Conservation (phyloP, 2,888 invertebrate genomes). For the Tachina fera region DNA sequence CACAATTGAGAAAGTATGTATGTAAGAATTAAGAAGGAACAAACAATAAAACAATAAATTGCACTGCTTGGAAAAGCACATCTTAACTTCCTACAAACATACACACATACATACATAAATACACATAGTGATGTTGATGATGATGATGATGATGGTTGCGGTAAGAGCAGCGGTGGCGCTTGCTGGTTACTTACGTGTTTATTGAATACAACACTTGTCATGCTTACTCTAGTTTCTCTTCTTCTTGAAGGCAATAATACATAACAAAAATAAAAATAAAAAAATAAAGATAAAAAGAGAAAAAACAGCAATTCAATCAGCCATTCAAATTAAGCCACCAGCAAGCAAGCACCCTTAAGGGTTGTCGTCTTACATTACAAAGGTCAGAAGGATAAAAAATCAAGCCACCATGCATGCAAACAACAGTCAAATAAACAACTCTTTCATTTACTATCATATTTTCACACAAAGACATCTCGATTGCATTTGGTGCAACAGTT, state of each 20-base stretch:
- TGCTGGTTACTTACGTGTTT: constrained; percentile 28
- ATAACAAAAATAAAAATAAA: constrained; percentile 20
- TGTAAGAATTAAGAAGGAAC: constrained; percentile 42
- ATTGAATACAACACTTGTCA: constrained; percentile 57
- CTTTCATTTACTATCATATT: constrained; percentile 70
- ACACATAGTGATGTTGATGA: not conserved
- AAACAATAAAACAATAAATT: constrained; percentile 59
- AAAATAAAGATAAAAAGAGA: not conserved
- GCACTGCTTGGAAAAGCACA: constrained; percentile 59
- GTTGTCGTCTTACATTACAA: constrained; percentile 58
- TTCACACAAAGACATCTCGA: constrained; percentile 60
- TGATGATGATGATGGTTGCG: constrained; percentile 4
- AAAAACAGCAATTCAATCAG: constrained; percentile 35
- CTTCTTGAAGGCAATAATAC: constrained; percentile 26
- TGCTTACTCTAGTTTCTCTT: constrained; percentile 44
- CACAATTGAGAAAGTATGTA: constrained; percentile 51
- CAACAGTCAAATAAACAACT: constrained; percentile 73
- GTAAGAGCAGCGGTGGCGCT: constrained; percentile 9
- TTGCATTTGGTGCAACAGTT: constrained; percentile 76
- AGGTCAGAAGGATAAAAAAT: constrained; percentile 2
- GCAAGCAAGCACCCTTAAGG: constrained; percentile 57
- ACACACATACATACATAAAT: not conserved
- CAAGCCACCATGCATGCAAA: constrained; percentile 31
- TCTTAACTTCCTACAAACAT: constrained; percentile 47
- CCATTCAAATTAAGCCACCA: constrained; percentile 39